Evolutionary conservation across 2,797 vertebrate species (phyloP).

Genomic region (Sebastes itinus): DNA sequence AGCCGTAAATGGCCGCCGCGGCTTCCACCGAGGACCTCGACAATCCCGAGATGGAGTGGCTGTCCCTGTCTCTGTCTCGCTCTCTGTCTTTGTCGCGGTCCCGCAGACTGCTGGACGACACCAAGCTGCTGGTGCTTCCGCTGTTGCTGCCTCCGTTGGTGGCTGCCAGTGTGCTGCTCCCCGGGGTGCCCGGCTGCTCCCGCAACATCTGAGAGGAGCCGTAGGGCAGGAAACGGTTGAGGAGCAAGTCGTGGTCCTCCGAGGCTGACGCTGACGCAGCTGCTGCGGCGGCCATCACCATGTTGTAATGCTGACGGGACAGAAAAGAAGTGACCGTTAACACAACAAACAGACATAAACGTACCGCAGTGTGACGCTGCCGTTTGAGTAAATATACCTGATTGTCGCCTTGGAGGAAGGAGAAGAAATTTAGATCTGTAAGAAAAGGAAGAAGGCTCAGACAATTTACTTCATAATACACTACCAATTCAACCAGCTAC

Average conservation of each 20-base stretch:
- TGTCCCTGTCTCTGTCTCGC: constrained; percentile 82
- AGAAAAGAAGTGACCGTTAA: neutral
- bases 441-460: constrained; percentile 37
- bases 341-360: neutral
- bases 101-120: constrained; percentile 94
- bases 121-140: constrained; percentile 96
- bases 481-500: neutral
- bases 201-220: constrained; percentile 93
- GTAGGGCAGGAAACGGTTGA: constrained; percentile 94
- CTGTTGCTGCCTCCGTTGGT: constrained; percentile 90
- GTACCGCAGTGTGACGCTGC: neutral
- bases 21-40: constrained; percentile 86
- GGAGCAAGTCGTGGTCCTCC: constrained; percentile 94
- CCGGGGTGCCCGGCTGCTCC: constrained; percentile 91
- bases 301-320: constrained; percentile 91
- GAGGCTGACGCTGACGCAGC: constrained; percentile 89
- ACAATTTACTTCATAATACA: neutral
- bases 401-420: constrained; percentile 99
- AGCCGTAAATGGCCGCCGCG: constrained; percentile 93
- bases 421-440: constrained; percentile 97
- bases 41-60: constrained; percentile 85
- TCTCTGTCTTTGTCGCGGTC: constrained; percentile 78
- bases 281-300: constrained; percentile 94
- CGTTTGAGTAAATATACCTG: constrained; percentile 83
- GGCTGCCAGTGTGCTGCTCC: constrained; percentile 83